Evolutionary conservation across 2,113 vertebrate genomes (phyloP).

Genomic region (Hypanus sabinus): DNA sequence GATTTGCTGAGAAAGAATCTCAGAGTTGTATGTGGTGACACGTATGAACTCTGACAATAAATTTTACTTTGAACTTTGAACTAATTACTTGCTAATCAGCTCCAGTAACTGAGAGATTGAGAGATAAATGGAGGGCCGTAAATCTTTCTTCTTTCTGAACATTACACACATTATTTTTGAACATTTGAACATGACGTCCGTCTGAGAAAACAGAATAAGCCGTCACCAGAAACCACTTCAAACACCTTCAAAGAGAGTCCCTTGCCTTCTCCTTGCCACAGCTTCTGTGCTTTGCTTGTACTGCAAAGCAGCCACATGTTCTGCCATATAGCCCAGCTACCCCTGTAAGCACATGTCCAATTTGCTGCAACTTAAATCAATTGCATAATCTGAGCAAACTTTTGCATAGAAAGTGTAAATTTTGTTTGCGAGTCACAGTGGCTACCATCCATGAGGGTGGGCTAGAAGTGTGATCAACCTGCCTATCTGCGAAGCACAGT

Average conservation of each 20-base stretch:
- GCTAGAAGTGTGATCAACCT: background rate
- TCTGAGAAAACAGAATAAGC: background rate
- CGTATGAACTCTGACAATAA: too few species aligned
- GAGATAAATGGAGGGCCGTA: background rate
- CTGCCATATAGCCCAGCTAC: background rate
- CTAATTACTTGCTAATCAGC: background rate
- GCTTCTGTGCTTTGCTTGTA: too few species aligned
- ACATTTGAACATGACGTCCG: background rate
- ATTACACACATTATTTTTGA: too few species aligned
- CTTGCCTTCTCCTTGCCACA: background rate
- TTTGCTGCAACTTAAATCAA: background rate
- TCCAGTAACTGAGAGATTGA: background rate
- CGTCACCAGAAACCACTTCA: too few species aligned
- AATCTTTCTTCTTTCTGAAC: background rate
- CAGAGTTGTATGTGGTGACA: too few species aligned
- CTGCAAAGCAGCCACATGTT: background rate
- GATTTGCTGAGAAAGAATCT: too few species aligned
- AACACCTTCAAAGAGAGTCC: background rate
- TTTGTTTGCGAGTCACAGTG: background rate
- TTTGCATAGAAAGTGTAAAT: background rate
- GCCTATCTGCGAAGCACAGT: background rate
- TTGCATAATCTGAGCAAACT: too few species aligned
- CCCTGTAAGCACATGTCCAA: too few species aligned
- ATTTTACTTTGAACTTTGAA: too few species aligned
- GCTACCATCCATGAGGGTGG: background rate